These are phyloP conservation scores for Apamea epomidion DNA, from an alignment of 2,888 invertebrate species.

Conservation along the genomic window DNA sequence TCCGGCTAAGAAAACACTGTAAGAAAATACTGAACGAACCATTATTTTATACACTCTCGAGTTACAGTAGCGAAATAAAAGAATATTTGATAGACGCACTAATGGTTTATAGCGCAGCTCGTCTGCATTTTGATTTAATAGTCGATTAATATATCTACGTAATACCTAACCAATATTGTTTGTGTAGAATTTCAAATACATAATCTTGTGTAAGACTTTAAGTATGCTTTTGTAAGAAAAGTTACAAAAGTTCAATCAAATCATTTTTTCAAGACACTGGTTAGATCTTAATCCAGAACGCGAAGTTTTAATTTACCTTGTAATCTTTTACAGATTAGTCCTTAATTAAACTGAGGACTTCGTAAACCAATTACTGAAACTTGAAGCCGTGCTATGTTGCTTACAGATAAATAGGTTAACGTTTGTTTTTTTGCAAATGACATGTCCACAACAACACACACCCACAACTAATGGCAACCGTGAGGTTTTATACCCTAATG, in stretches of 20 bases:
- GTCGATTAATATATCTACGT: background rate
- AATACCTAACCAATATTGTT: background rate
- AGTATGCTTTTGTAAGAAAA: background rate
- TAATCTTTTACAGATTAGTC: slow-evolving; percentile 34
- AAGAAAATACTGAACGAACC: slow-evolving; percentile 24
- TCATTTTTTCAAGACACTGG: background rate
- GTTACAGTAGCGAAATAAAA: slow-evolving; percentile 29
- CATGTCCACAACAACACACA: no score
- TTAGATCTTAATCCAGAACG: slow-evolving; percentile 27
- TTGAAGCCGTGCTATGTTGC: background rate
- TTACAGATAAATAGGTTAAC: background rate
- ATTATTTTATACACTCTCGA: slow-evolving; percentile 42
- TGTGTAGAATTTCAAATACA: background rate
- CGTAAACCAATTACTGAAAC: slow-evolving; percentile 35
- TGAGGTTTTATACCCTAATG: background rate
- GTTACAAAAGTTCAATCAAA: background rate
- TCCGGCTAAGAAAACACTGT: slow-evolving; percentile 55
- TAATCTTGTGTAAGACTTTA: background rate
- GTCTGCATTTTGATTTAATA: slow-evolving; percentile 7
- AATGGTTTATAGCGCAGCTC: background rate
- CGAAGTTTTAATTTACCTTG: slow-evolving; percentile 44
- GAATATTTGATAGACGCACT: slow-evolving; percentile 12
- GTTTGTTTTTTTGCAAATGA: background rate
- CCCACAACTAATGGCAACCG: no score
- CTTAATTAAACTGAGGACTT: slow-evolving; percentile 41